A percentile compares a stretch with the other conserved stretches of the same genome.
Evolutionary conservation across 1,140 invertebrate species (phyloP).

Genomic region (Maconellicoccus hirsutus): DNA sequence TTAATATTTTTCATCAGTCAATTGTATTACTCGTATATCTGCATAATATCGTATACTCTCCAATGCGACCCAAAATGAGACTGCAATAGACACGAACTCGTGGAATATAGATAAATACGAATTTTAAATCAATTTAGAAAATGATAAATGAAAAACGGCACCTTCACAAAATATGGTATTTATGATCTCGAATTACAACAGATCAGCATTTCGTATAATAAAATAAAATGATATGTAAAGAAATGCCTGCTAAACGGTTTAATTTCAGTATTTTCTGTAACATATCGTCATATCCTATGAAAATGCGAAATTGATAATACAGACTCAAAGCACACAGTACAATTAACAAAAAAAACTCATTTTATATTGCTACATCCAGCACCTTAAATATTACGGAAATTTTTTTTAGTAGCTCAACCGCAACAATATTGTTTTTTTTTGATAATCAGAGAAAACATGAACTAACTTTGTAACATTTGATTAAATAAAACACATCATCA

Average conservation of each 20-base stretch:
- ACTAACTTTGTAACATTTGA: background rate
- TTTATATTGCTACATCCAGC: background rate
- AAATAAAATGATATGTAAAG: background rate
- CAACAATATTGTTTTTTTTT: background rate
- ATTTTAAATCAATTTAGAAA: too few relatives aligned
- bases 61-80: too few relatives aligned
- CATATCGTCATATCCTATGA: background rate
- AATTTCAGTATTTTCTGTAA: too few relatives aligned
- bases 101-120: too few relatives aligned
- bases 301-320: background rate
- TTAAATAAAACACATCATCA: background rate
- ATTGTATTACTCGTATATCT: too few relatives aligned
- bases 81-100: too few relatives aligned
- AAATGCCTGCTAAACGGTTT: background rate
- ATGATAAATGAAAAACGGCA: too few relatives aligned
- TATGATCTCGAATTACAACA: background rate
- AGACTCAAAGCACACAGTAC: background rate
- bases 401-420: background rate
- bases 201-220: background rate
- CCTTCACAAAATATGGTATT: too few relatives aligned
- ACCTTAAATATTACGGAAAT: background rate
- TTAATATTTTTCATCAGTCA: background rate
- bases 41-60: too few relatives aligned
- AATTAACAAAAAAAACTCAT: background rate
- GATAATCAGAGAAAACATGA: background rate